phyloP scores from a whole-genome alignment of 2,888 invertebrate genomes.

The Ochropleura plecta region DNA sequence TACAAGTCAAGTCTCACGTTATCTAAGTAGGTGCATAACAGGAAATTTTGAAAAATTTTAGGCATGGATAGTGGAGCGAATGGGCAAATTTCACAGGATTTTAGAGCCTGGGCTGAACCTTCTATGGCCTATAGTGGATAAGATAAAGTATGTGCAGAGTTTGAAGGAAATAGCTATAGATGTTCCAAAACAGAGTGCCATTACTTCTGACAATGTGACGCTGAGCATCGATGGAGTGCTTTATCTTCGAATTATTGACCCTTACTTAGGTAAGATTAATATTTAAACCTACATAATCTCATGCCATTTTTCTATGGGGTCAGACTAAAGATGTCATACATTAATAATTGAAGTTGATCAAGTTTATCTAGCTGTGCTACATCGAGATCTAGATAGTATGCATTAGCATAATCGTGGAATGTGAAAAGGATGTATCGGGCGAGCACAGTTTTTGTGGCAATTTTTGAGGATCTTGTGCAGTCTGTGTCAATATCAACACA shows the following conservation, averaged over 20 bases:
- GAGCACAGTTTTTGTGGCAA: no score
- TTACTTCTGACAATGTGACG: conserved; percentile 99
- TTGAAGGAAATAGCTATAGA: conserved; percentile 99
- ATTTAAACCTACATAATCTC: neutral
- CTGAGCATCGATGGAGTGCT: conserved; percentile 99
- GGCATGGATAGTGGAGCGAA: conserved; percentile 99
- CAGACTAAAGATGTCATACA: no score
- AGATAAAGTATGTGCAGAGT: conserved; percentile 99
- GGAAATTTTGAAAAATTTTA: conserved; percentile 77
- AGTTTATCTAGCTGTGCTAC: no score
- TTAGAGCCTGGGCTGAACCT: conserved; percentile 98
- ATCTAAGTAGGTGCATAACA: no score
- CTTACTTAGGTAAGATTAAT: conserved; percentile 93
- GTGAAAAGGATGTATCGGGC: no score
- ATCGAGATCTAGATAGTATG: no score
- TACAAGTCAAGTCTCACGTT: neutral
- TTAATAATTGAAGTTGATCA: no score
- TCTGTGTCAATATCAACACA: no score
- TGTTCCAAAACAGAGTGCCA: conserved; percentile 99
- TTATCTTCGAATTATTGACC: conserved; percentile 97
- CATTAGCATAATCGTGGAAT: no score
- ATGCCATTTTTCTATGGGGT: no score
- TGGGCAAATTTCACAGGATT: conserved; percentile 98
- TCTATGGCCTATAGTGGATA: conserved; percentile 97
- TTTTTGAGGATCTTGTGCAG: no score